These are phyloP conservation scores for Caenorhabditis doughertyi DNA, from an alignment of 2,888 invertebrate genomes.

Conservation along the genomic window DNA sequence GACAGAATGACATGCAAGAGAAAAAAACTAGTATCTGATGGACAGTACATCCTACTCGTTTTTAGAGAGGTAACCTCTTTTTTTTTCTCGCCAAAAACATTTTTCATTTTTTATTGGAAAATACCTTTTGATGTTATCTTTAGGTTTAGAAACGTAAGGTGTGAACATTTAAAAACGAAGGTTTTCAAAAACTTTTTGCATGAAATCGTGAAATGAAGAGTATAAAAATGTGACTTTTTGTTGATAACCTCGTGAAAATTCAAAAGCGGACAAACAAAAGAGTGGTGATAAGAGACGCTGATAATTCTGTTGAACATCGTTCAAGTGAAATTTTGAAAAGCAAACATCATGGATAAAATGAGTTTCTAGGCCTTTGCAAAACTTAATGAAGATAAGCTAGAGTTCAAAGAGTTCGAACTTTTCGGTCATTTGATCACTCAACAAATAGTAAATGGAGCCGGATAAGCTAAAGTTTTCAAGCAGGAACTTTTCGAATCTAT, in stretches of 20 bases:
- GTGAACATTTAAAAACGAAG: too few species aligned
- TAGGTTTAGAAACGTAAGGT: neutral
- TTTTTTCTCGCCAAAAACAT: neutral
- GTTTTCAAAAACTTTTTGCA: too few species aligned
- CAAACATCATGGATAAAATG: too few species aligned
- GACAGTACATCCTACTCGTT: conserved; percentile 13
- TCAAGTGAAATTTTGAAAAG: neutral
- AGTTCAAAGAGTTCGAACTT: neutral
- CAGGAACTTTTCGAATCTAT: neutral
- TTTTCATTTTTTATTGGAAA: neutral
- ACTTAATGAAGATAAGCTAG: too few species aligned
- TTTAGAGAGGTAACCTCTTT: conserved; percentile 2
- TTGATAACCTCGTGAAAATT: too few species aligned
- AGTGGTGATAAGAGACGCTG: too few species aligned
- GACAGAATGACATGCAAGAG: conserved; percentile 8
- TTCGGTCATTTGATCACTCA: neutral
- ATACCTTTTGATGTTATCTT: neutral
- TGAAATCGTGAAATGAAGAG: too few species aligned
- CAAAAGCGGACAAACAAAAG: too few species aligned
- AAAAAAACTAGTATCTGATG: conserved; percentile 25
- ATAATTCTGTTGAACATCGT: conserved; percentile 4
- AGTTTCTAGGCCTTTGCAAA: too few species aligned
- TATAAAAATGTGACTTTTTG: too few species aligned
- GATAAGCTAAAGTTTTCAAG: conserved; percentile 17
- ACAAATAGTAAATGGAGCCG: neutral